Base-by-base conservation (phyloP, 2,113 vertebrate species). In the Clarias batrachus region DNA sequence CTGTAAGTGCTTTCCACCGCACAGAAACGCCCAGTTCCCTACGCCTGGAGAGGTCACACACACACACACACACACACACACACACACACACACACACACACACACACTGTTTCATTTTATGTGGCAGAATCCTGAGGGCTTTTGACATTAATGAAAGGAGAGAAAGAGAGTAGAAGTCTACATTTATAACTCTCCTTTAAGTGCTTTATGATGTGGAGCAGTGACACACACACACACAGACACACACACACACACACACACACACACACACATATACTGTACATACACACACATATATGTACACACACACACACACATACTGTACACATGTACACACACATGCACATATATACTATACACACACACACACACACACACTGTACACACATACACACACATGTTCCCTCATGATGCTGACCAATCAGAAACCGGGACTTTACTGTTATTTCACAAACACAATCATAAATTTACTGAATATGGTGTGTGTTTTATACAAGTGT, bases 171-270 rank as follows among this genome's bases (percentile, higher is more conserved):
- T 60, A n/a, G 30, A 27, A 1, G 54, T 83, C 21, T 82, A 41
- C 19, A 82, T 82, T 85, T 85, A 78, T 71, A 56, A n/a, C 25
- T 71, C 37, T 76, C 33, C 19, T 85, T 73, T 37, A 73, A 56
- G 56, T 30, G 23, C 81, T 88, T 90, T 87, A 88, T 88, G 84
- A 79, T 84, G 85, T 62, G 74, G 57, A 37, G 66, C 80, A 66
- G 65, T 62, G n/a, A 52, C 33, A 23, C 70, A 21, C 56, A 48
- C 21, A 37, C 6, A 8, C 19, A 63, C 60, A 63, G 3, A 21
- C 60, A 63, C 41, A 41, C 41, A 41, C 41, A 41, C 33, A 37
- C 33, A 37, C 33, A 37, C 30, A 37, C 33, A 37, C 33, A 37
- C 33, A 37, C 33, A 48, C 7, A 48, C 48, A 48, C 48, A 48